These are phyloP conservation scores for Temnopleurus reevesii DNA, from an alignment of 53 echinoderm and acorn worm species.

Conservation along the genomic window DNA sequence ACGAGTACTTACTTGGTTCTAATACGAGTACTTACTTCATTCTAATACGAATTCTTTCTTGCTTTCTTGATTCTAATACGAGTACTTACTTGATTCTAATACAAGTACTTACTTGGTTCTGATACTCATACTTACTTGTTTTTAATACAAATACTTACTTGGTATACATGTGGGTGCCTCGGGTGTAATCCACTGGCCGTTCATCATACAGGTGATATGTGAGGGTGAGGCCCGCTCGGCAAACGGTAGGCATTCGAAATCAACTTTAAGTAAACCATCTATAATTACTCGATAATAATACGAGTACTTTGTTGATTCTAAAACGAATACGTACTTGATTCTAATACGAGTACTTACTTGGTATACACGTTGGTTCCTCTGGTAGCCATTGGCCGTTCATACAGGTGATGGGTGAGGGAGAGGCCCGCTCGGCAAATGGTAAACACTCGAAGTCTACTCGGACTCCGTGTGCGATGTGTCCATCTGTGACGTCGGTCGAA, in stretches of 20 bases:
- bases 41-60: no score
- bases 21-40: no score
- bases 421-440: slow-evolving; percentile 67
- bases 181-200: slow-evolving; percentile 73
- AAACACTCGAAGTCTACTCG: slow-evolving; percentile 71
- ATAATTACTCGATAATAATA: no score
- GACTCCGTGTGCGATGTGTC: slow-evolving; percentile 58
- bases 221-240: slow-evolving; percentile 65
- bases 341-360: slow-evolving; percentile 67
- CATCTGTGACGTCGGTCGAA: slow-evolving; percentile 43
- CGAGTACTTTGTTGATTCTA: no score
- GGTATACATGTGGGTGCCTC: slow-evolving; percentile 66
- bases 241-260: slow-evolving; percentile 72
- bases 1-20: no score
- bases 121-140: no score
- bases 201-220: slow-evolving; percentile 66
- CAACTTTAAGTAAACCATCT: no score
- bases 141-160: slow-evolving; percentile 66
- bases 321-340: no score
- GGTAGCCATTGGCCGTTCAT: slow-evolving; percentile 72
- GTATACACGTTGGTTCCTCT: slow-evolving; percentile 64
- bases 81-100: no score
- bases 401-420: slow-evolving; percentile 68
- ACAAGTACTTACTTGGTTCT: no score
- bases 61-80: no score